Evolutionary conservation across 2,888 invertebrate genomes (phyloP).

Genomic region (Phengaris alcon): DNA sequence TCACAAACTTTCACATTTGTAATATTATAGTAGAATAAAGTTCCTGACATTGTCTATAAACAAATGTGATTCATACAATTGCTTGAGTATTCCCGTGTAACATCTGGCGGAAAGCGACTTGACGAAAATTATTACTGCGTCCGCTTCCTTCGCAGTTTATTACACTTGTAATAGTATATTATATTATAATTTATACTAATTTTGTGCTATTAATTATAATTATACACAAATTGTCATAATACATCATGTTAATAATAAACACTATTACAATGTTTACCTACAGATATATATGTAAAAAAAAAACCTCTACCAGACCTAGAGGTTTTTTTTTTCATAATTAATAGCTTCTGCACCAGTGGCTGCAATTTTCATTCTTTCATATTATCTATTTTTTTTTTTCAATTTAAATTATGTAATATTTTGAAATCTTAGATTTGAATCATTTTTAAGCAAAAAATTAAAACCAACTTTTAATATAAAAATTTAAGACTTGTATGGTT

Average conservation of each 20-base stretch:
- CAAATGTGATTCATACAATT: conserved; percentile 1
- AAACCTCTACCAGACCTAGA: too few relatives aligned
- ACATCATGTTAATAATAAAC: neutral
- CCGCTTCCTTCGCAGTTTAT: conserved; percentile 34
- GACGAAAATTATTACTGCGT: conserved; percentile 30
- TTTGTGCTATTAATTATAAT: neutral
- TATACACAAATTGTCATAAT: conserved; percentile 32
- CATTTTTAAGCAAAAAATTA: too few relatives aligned
- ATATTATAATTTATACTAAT: neutral
- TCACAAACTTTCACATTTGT: too few relatives aligned
- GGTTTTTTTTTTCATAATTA: neutral
- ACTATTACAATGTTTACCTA: neutral
- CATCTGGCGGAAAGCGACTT: conserved; percentile 36
- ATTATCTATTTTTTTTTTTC: too few relatives aligned
- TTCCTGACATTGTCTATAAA: neutral
- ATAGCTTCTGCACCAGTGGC: too few relatives aligned
- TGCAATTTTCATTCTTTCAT: too few relatives aligned
- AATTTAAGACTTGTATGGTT: too few relatives aligned
- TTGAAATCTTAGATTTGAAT: too few relatives aligned
- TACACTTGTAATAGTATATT: conserved; percentile 17
- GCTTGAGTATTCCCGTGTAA: conserved; percentile 29
- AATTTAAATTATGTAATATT: too few relatives aligned
- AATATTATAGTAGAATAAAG: too few relatives aligned
- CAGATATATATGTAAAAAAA: too few relatives aligned
- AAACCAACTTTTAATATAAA: too few relatives aligned